A percentile compares a stretch with the other conserved stretches of the same genome.
Evolutionary conservation across 1,140 invertebrate species (phyloP).

Genomic region (Zaprionus davidi): DNA sequence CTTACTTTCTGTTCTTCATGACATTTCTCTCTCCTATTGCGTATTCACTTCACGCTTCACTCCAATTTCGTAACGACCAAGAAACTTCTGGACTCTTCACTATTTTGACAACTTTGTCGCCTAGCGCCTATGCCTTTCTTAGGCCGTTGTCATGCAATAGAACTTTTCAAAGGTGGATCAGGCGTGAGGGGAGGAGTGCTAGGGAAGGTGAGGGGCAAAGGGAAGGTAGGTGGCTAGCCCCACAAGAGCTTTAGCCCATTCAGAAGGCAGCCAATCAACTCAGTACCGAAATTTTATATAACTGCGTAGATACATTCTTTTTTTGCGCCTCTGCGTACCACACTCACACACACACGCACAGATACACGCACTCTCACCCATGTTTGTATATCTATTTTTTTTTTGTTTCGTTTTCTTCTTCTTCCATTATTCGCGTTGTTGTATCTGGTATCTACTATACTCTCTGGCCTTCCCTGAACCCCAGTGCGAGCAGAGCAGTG

Average conservation of each 20-base stretch:
- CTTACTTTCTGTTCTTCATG: background rate
- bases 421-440: constrained; percentile 21
- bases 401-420: constrained; percentile 9
- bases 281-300: constrained; percentile 59
- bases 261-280: constrained; percentile 60
- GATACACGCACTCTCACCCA: background rate
- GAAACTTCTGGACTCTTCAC: background rate
- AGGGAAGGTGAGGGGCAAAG: background rate
- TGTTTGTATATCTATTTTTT: constrained; percentile 5
- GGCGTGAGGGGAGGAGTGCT: constrained; percentile 1
- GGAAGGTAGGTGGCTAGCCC: background rate
- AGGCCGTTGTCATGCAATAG: constrained; percentile 33
- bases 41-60: background rate
- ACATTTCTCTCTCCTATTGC: background rate
- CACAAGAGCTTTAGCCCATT: constrained; percentile 30
- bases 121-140: constrained; percentile 17
- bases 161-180: background rate
- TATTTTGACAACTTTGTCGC: constrained; percentile 43
- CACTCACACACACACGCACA: background rate
- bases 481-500: constrained; percentile 24
- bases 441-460: constrained; percentile 28
- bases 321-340: constrained; percentile 8
- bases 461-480: constrained; percentile 42
- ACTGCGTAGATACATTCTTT: constrained; percentile 73
- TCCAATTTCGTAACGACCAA: background rate